Evolutionary conservation across 2,797 vertebrate species (phyloP).

Genomic region (Graptemys geographica): DNA sequence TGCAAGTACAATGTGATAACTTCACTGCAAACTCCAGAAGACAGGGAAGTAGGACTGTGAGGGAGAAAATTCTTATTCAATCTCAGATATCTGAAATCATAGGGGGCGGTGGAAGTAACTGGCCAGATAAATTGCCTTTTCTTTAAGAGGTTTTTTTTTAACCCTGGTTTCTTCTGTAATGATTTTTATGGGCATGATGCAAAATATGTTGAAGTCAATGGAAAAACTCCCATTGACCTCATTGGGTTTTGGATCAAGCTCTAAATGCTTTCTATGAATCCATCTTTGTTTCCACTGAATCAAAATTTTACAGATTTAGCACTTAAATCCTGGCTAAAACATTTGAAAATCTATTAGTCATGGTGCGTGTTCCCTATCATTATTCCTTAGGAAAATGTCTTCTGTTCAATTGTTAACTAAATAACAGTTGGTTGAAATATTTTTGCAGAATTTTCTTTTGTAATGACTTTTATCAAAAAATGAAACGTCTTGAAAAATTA

Average conservation of each 20-base stretch:
- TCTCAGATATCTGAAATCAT: background rate
- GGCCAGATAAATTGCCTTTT: background rate
- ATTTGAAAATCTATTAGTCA: conserved; percentile 55
- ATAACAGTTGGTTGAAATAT: background rate
- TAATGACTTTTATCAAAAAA: background rate
- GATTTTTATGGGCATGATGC: background rate
- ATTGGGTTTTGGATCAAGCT: conserved; percentile 6
- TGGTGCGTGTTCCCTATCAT: background rate
- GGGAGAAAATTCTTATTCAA: background rate
- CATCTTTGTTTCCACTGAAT: conserved; percentile 56
- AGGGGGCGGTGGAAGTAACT: background rate
- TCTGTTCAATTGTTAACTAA: conserved; percentile 2
- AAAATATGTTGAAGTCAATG: conserved; percentile 36
- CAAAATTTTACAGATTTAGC: conserved; percentile 60
- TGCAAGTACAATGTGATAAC: background rate
- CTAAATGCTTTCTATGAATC: conserved; percentile 53
- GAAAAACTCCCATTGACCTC: conserved; percentile 44
- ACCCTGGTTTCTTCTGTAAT: background rate
- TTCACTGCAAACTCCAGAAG: background rate
- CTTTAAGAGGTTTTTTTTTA: background rate
- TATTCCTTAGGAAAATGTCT: conserved; percentile 36
- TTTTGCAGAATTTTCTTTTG: background rate
- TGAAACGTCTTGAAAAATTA: background rate
- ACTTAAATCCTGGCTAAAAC: conserved; percentile 48
- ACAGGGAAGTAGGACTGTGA: background rate